These are phyloP conservation scores for Zaprionus africanus DNA, from an alignment of 1,140 invertebrate genomes.

Conservation along the genomic window DNA sequence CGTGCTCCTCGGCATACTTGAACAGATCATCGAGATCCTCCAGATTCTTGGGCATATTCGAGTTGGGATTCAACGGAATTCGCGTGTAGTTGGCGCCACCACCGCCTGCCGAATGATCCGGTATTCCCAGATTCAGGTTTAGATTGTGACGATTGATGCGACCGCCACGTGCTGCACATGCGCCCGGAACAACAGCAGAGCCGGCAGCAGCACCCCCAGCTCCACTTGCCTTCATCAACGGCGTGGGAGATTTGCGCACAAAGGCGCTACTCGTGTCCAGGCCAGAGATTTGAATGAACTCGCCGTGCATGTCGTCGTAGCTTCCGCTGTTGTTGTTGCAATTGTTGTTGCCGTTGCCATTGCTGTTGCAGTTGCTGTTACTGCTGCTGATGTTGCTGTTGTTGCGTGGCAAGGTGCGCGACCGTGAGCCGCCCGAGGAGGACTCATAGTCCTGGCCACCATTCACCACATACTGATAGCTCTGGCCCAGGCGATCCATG, in stretches of 20 bases:
- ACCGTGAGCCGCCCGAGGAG: constrained; percentile 49
- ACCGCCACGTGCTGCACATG: background rate
- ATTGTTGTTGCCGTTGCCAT: constrained; percentile 69
- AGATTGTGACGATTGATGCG: constrained; percentile 64
- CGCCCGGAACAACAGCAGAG: constrained; percentile 1
- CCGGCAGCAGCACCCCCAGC: background rate
- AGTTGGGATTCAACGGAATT: constrained; percentile 75
- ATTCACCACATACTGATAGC: constrained; percentile 60
- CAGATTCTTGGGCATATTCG: constrained; percentile 86
- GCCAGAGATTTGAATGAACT: constrained; percentile 84
- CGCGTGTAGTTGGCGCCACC: constrained; percentile 84
- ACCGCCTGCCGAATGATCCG: constrained; percentile 69
- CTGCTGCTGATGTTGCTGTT: constrained; percentile 77
- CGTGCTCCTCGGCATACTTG: constrained; percentile 88
- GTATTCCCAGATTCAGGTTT: constrained; percentile 80
- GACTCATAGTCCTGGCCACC: constrained; percentile 67
- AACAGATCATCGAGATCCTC: constrained; percentile 90
- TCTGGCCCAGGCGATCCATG: constrained; percentile 49
- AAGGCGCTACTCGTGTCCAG: constrained; percentile 86
- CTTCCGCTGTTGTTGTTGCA: constrained; percentile 82
- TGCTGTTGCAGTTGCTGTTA: constrained; percentile 68
- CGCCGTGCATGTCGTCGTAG: constrained; percentile 73
- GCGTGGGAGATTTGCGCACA: constrained; percentile 86
- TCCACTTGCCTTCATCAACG: constrained; percentile 77
- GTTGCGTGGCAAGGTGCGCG: constrained; percentile 78